Evolutionary conservation across 2,113 vertebrate species (phyloP).

Genomic region (Aplodontia rufa): DNA sequence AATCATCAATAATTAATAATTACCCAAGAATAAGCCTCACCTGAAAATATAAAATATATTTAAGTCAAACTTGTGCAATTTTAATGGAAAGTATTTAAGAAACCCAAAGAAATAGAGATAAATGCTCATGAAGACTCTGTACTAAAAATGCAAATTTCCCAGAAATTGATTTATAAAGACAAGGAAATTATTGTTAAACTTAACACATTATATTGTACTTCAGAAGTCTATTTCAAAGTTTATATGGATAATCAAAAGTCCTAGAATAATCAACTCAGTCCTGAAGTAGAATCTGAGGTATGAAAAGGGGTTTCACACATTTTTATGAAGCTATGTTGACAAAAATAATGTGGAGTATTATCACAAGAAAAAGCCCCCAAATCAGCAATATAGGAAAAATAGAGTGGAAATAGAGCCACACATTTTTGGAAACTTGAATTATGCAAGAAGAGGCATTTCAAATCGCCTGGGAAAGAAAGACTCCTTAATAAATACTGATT

Average conservation of each 20-base stretch:
- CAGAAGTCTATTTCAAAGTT: background rate
- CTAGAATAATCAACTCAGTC: background rate
- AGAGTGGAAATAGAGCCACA: background rate
- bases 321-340: background rate
- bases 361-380: too few species aligned
- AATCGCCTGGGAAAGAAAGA: background rate
- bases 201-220: background rate
- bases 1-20: background rate
- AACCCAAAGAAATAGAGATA: constrained; percentile 7
- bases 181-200: constrained; percentile 21
- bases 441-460: background rate
- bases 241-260: background rate
- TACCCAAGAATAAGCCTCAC: background rate
- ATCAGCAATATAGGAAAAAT: background rate
- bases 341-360: background rate
- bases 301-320: background rate
- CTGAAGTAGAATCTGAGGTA: background rate
- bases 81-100: background rate
- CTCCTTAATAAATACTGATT: background rate
- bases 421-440: background rate
- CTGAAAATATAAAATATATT: background rate
- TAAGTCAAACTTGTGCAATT: background rate
- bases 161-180: background rate
- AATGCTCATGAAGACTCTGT: background rate
- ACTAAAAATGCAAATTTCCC: background rate